These are phyloP conservation scores for Labia minor DNA, from an alignment of 2,888 invertebrate species.

Conservation along the genomic window DNA sequence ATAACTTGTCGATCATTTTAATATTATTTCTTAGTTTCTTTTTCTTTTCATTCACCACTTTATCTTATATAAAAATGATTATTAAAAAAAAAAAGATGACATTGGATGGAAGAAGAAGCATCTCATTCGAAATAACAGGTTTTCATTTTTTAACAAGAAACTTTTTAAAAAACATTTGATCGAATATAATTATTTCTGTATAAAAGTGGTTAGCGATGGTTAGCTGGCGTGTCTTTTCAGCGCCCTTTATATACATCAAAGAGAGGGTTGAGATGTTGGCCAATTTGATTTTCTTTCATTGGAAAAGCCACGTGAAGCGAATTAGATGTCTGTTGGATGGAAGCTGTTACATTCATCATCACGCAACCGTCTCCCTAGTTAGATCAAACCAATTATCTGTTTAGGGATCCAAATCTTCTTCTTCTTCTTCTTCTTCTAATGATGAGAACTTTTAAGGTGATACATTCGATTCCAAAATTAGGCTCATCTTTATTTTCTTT, in stretches of 20 bases:
- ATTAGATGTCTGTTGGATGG: background rate
- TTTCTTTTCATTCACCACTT: too few relatives aligned
- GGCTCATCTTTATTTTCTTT: too few relatives aligned
- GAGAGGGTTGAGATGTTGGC: background rate
- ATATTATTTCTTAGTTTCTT: background rate
- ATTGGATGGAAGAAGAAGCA: background rate
- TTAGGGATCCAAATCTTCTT: background rate
- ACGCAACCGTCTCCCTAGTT: background rate
- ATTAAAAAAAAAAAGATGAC: background rate
- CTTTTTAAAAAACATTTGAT: background rate
- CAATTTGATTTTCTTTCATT: background rate
- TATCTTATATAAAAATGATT: too few relatives aligned
- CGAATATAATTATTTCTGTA: background rate
- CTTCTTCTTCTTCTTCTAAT: too few relatives aligned
- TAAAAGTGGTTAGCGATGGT: background rate
- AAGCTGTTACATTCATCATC: background rate
- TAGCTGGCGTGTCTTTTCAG: constrained; percentile 13
- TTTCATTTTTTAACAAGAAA: constrained; percentile 4
- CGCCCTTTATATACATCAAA: background rate
- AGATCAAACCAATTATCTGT: background rate
- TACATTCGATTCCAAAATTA: too few relatives aligned
- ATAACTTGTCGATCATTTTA: background rate
- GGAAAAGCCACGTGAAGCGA: background rate
- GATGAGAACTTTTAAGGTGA: too few relatives aligned
- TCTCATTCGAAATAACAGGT: background rate